These are phyloP conservation scores for Pungitius pungitius DNA, from an alignment of 2,113 vertebrate genomes.

Conservation along the genomic window DNA sequence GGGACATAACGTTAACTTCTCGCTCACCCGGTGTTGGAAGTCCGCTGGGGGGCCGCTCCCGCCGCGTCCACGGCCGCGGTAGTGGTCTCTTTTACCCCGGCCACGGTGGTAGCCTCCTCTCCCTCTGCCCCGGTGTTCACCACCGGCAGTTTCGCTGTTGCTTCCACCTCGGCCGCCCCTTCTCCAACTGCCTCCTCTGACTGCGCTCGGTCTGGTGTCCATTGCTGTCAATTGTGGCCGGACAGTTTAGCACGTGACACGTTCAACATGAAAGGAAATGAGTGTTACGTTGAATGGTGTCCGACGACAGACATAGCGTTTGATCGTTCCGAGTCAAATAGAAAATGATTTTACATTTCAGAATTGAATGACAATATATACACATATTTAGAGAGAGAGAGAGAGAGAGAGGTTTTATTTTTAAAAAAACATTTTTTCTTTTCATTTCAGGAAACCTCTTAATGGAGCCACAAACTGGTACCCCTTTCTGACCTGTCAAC, in stretches of 20 bases:
- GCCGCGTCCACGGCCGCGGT: constrained; percentile 74
- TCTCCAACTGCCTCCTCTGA: constrained; percentile 70
- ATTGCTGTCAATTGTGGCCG: constrained; percentile 47
- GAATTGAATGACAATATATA: neutral
- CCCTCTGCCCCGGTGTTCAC: constrained; percentile 73
- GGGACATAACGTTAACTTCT: neutral
- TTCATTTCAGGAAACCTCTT: constrained; percentile 57
- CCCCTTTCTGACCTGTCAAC: constrained; percentile 28
- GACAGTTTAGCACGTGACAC: constrained; percentile 46
- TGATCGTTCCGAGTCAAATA: constrained; percentile 37
- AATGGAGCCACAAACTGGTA: constrained; percentile 49
- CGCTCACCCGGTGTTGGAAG: constrained; percentile 49
- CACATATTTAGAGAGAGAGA: neutral
- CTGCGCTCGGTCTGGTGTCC: constrained; percentile 67
- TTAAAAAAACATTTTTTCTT: constrained; percentile 18
- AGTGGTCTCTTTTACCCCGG: constrained; percentile 71
- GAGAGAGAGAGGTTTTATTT: neutral
- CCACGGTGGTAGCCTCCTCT: constrained; percentile 73
- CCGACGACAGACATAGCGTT: constrained; percentile 2
- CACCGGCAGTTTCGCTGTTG: constrained; percentile 42
- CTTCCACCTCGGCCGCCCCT: constrained; percentile 65
- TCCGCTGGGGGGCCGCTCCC: constrained; percentile 22
- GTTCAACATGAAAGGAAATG: neutral
- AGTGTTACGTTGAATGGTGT: constrained; percentile 60
- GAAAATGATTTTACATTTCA: neutral